Evolutionary conservation across 1,140 invertebrate genomes (phyloP).

Genomic region (Drosophila sechellia): DNA sequence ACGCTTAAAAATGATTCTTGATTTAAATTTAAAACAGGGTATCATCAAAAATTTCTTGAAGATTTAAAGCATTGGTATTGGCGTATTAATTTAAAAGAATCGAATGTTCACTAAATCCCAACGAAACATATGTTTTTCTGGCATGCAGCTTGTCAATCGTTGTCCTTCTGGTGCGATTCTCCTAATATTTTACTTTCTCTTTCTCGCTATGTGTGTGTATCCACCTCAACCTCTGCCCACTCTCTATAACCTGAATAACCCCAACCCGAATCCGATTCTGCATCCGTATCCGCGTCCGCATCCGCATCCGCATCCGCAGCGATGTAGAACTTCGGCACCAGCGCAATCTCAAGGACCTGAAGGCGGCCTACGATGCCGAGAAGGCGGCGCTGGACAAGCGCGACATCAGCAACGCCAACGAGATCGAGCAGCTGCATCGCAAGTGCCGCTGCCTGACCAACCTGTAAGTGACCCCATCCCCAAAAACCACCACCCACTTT

Average conservation of each 20-base stretch:
- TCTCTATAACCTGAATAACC: conserved; percentile 35
- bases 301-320: conserved; percentile 44
- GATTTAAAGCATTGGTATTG: too few species aligned
- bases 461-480: conserved; percentile 84
- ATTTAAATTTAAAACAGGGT: neutral
- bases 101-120: too few species aligned
- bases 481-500: neutral
- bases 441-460: conserved; percentile 86
- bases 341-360: conserved; percentile 81
- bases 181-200: conserved; percentile 44
- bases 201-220: conserved; percentile 52
- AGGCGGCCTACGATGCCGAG: conserved; percentile 80
- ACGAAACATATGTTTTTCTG: too few species aligned
- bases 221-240: conserved; percentile 29
- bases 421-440: conserved; percentile 85
- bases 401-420: conserved; percentile 84
- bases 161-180: conserved; percentile 9
- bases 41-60: too few species aligned
- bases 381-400: conserved; percentile 80
- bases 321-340: conserved; percentile 80
- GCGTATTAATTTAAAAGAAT: too few species aligned
- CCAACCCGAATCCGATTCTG: neutral
- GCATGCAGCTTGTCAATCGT: conserved; percentile 8
- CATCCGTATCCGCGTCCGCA: neutral
- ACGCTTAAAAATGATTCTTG: conserved; percentile 2